Base-by-base conservation (phyloP, 2,888 invertebrate species). In the Epistrophella euchroma region DNA sequence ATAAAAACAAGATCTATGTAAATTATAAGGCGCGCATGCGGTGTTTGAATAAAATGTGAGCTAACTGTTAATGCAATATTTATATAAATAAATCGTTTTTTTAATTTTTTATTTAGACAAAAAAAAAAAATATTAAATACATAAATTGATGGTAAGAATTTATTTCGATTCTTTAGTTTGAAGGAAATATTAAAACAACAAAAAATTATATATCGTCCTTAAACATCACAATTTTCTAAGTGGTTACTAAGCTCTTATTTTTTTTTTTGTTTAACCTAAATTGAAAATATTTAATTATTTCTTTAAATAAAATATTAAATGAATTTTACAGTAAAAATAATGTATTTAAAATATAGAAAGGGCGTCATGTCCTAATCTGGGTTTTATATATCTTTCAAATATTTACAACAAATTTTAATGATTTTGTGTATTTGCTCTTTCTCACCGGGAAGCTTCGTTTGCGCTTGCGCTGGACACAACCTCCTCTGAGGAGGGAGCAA, bases 381-480 rank as follows among this genome's bases (percentile, higher is more conserved):
- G 47, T 17, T 78, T 17, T 78, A 17, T 64, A 35, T 50, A 40
- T 25, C 28, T 56, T 35, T 37, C 17, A 11, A 64, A 52, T 76
- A 85, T 81, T 60, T 80, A 80, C 80, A 85, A 71, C 25, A 68
- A 81, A 60, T 11, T 45, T 60, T 60, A 19, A 10, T 52, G 52
- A 17, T 74, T 32, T 50, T 28, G 7, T 6, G 22, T 25, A 13
- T 32, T 11, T 4, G 58, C 15, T 35, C 17, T 47, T 35, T 60
- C 22, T 82, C 66, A 86, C 71, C 86, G 86, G 70, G 86, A 82
- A 9, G 66, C 86, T 78, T 86, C 86, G 56, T 78, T 88, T 71
- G 89, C 74, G 64, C 90, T 89, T 82, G 90, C 92, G 89, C 91
- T 91, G 40, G 92, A 91, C 72, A 91, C 90, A 77, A 89, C 89